A percentile compares a stretch with the other conserved stretches of the same genome.
phyloP scores from a whole-genome alignment of 1,140 invertebrate genomes.

The Drosophila simulans region DNA sequence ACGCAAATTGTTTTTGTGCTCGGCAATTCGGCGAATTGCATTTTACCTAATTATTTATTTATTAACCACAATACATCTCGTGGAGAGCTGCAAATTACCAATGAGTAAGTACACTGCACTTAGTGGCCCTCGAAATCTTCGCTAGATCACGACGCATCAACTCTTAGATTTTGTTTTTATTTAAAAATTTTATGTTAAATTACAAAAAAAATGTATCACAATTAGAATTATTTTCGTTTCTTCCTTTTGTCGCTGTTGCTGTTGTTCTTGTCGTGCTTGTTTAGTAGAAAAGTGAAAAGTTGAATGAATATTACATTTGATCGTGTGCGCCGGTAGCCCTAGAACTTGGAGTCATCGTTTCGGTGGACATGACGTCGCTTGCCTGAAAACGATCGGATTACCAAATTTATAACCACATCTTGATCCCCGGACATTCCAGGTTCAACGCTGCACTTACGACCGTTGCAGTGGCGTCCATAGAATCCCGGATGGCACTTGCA shows the following conservation, averaged over 20 bases:
- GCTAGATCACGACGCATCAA: neutral
- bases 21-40: neutral
- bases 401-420: neutral
- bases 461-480: slow-evolving; percentile 71
- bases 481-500: slow-evolving; percentile 85
- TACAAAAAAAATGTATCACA: slow-evolving; percentile 82
- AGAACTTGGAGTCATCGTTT: slow-evolving; percentile 10
- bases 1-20: neutral
- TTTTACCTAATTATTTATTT: slow-evolving; percentile 3
- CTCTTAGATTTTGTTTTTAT: slow-evolving; percentile 60
- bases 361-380: slow-evolving; percentile 52
- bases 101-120: slow-evolving; percentile 10
- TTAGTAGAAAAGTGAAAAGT: slow-evolving; percentile 57
- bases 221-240: slow-evolving; percentile 78
- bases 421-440: too few species aligned
- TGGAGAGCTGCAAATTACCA: neutral
- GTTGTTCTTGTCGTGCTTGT: slow-evolving; percentile 49
- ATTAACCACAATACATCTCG: neutral
- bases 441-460: slow-evolving; percentile 57
- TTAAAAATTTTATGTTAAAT: slow-evolving; percentile 79
- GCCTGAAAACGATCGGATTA: slow-evolving; percentile 26
- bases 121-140: neutral
- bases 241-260: slow-evolving; percentile 33
- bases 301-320: slow-evolving; percentile 57
- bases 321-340: slow-evolving; percentile 16